Evolutionary conservation across 2,113 vertebrate genomes (phyloP).

Genomic region (Semnornis frantzii): DNA sequence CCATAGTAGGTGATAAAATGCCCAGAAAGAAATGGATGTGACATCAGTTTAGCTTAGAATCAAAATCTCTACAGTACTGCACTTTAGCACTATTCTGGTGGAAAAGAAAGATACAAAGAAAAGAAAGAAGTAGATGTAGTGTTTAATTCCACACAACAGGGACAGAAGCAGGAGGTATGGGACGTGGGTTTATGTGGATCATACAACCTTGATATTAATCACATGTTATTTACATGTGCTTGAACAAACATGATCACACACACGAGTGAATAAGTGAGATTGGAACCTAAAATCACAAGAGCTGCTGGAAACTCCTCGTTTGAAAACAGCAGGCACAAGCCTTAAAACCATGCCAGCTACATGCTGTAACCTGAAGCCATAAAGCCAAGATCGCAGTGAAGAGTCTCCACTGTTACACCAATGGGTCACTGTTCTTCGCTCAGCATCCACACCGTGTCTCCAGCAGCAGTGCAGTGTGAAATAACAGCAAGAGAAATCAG

Average conservation of each 20-base stretch:
- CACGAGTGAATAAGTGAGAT: constrained; percentile 2
- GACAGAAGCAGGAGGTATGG: constrained; percentile 43
- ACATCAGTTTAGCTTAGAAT: constrained; percentile 24
- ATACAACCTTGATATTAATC: background rate
- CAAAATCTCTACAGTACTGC: background rate
- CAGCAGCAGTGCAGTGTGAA: background rate
- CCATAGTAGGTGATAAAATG: background rate
- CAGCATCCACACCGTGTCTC: fast-evolving
- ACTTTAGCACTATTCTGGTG: background rate
- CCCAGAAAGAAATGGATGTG: background rate
- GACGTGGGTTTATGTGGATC: constrained; percentile 17
- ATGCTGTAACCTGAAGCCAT: too few species aligned
- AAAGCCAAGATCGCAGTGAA: background rate
- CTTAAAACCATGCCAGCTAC: background rate
- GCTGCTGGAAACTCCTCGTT: constrained; percentile 32
- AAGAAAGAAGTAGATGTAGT: background rate
- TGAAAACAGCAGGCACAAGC: background rate
- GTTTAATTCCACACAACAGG: background rate
- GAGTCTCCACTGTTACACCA: background rate
- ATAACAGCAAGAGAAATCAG: background rate
- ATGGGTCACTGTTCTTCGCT: background rate
- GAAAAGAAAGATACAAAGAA: background rate
- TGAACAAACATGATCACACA: background rate
- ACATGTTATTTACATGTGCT: constrained; percentile 12
- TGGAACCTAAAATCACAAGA: constrained; percentile 23